Evolutionary conservation across 2,888 invertebrate genomes (phyloP), one percentile per base, ranked within the genome.

Genomic region (Dascillus cervinus): DNA sequence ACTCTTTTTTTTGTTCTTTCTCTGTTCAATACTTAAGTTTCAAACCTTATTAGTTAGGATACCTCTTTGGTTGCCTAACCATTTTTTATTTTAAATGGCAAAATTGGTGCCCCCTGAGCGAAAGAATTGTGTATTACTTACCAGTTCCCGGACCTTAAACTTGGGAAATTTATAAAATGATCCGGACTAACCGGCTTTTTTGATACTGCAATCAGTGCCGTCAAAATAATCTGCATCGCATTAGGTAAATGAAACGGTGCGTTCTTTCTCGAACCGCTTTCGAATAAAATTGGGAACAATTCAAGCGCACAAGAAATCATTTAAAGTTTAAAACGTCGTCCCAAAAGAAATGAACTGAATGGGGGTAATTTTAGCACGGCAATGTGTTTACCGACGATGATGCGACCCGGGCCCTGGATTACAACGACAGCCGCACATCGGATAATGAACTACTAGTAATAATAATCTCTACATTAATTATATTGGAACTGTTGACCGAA

Each of bases 401-500:
- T 39, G 34, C 39, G 34, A 39, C 35, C 34, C 35, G 32, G 32
- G 23, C 29, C n/a, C n/a, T 34, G 32, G 39, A 39, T 39, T 35
- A 39, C 35, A 39, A 39, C 35, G 35, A 32, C 29, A 29, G 35
- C 39, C 35, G 31, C 35, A 35, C 34, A 39, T 28, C 15, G 35
- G 30, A 39, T 39, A 34, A 34, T 39, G 38, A 37, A 51, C 54
- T 50, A 49, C 46, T 46, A 43, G 46, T 50, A 56, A 53, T 53
- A 49, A 54, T 56, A 56, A 56, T 56, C 58, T 53, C 50, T 36
- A 50, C 54, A 56, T 56, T 58, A 56, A 58, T 58, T 56, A 56
- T 55, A 53, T 53, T 48, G 52, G 51, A 55, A 55, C 47, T 58
- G 55, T 57, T 58, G 58, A 58, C 58, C 58, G 51, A 54, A 55